phyloP scores from a whole-genome alignment of 2,797 vertebrate genomes.

The Trichosurus vulpecula region DNA sequence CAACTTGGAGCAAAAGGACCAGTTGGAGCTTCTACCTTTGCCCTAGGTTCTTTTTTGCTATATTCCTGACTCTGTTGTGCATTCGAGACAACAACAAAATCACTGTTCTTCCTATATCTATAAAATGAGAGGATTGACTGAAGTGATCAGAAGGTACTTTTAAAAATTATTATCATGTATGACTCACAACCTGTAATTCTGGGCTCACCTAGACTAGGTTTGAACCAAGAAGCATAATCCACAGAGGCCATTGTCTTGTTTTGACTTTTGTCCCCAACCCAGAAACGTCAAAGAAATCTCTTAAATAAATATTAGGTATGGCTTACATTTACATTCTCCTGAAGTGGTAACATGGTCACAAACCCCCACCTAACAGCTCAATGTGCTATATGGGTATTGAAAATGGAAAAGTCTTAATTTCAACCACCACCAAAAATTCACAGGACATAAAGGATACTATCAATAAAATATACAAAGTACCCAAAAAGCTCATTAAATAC shows the following conservation, averaged over 20 bases:
- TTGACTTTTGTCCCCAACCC: not conserved
- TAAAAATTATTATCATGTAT: not conserved
- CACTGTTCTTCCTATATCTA: not conserved
- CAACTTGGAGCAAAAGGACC: not conserved
- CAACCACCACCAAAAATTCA: not conserved
- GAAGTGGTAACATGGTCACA: not conserved
- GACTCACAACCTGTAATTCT: not conserved
- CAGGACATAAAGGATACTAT: not conserved
- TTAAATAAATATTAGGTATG: not conserved
- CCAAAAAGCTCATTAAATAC: not conserved
- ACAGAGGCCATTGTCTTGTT: not conserved
- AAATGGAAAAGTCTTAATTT: not conserved
- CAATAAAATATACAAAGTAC: not conserved
- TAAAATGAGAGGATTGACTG: not conserved
- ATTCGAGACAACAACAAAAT: not conserved
- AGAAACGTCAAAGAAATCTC: not conserved
- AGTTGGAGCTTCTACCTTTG: not conserved
- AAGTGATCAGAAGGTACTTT: not conserved
- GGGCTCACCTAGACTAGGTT: not conserved
- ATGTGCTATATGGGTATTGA: not conserved
- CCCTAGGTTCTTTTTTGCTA: not conserved
- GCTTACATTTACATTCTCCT: not conserved
- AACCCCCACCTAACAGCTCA: not conserved
- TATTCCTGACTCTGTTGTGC: not conserved
- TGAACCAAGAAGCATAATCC: not conserved